These are phyloP conservation scores for Pterocles gutturalis DNA, from an alignment of 2,113 vertebrate species.

Conservation along the genomic window DNA sequence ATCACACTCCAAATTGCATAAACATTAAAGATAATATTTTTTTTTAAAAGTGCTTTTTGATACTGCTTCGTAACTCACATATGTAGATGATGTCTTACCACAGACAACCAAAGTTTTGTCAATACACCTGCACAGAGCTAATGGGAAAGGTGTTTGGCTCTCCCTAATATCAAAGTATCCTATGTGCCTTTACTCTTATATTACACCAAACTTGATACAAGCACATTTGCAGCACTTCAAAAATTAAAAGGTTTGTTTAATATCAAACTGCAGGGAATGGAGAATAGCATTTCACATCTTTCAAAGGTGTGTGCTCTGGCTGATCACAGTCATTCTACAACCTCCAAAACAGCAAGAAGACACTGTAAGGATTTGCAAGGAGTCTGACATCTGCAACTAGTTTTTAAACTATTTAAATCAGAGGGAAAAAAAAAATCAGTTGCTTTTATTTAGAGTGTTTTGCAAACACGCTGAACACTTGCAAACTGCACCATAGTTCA, in stretches of 20 bases:
- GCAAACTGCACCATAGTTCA: not conserved
- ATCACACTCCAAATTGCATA: not conserved
- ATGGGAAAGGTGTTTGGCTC: not conserved
- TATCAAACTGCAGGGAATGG: not conserved
- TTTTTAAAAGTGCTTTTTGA: not conserved
- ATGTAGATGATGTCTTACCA: not conserved
- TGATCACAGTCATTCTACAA: not conserved
- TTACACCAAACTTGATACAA: not conserved
- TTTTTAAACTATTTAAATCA: not conserved
- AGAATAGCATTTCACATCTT: not conserved
- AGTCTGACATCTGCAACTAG: not conserved
- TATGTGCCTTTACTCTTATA: not conserved
- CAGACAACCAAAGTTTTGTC: not conserved
- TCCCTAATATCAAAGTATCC: not conserved
- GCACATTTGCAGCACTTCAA: not conserved
- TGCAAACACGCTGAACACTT: not conserved
- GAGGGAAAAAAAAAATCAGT: accelerated
- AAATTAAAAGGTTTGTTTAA: not conserved
- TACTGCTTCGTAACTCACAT: not conserved
- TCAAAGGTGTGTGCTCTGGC: not conserved
- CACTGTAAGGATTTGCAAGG: not conserved
- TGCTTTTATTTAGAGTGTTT: not conserved
- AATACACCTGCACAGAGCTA: not conserved
- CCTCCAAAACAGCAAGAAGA: not conserved
- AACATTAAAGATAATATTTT: not conserved